Base-by-base conservation (phyloP, 1,140 invertebrate species). In the Lithobius niger region DNA sequence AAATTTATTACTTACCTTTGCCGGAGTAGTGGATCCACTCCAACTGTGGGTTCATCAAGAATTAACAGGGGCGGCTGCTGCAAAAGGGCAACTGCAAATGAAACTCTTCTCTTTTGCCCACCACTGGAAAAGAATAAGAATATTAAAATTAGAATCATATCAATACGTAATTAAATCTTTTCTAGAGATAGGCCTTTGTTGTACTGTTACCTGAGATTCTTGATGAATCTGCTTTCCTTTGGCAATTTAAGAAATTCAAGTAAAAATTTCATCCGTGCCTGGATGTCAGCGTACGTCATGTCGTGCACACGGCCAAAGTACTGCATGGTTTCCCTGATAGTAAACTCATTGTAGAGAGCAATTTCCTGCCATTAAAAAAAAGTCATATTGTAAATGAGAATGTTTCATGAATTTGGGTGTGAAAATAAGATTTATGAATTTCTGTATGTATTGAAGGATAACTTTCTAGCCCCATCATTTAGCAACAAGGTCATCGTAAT, bases 271-370 rank as follows among this genome's bases (percentile, higher is more conserved):
- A 89, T 79, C 62, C 90, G 79, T 58, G 87, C 82, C 19, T 79
- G 73, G 55, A 95, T 88, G 67, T 88, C 82, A 25, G 75, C 68
- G 2, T 82, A 82, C 61, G 79, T 75, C 88, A 97, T 93, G 53
- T 88, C 86, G 66, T 92, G 90, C 61, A 97, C 85, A 78, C 88
- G 87, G n/a, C 93, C 93, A 70, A 97, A 97, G 67, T 95, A 97
- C 75, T 87, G 82, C 79, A 97, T 84, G 0, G 91, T 97, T 68
- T 97, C 94, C 56, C 81, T 79, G 58, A 96, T 97, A 0, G 89
- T 88, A 70, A 97, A 94, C 70, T 96, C 90, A 0, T 87, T 86
- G 68, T 93, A 97, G 0, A 97, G 73, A 0, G 92, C 92, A 22
- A 94, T 88, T 71, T 97, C 93, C 70, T 94, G 45, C 19, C 24